Percentiles rank a stretch among this genome's conserved stretches.
phyloP scores from a whole-genome alignment of 92 coral and sea anemone genomes.

The Palythoa grandiflora region DNA sequence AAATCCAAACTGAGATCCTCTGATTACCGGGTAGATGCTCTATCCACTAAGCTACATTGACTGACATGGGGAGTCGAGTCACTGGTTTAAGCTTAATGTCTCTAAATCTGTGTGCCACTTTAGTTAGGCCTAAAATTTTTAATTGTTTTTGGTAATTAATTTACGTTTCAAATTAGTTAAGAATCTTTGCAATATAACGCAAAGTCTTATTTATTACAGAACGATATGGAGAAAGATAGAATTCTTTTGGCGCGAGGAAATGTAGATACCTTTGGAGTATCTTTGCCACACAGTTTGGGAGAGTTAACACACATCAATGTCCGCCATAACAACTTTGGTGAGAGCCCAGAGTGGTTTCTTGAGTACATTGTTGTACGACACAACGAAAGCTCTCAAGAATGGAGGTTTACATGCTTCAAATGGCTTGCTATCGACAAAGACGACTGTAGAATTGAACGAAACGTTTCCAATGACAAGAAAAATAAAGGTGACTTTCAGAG shows the following conservation, averaged over 20 bases:
- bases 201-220: background rate
- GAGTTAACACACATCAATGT: constrained; percentile 33
- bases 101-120: too few relatives aligned
- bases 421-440: constrained; percentile 73
- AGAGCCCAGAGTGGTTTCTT: constrained; percentile 69
- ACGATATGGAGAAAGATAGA: background rate
- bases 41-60: too few relatives aligned
- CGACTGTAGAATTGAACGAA: constrained; percentile 56
- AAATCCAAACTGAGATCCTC: too few relatives aligned
- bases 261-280: constrained; percentile 39
- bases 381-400: constrained; percentile 33
- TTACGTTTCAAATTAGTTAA: background rate
- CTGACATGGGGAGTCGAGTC: too few relatives aligned
- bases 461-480: constrained; percentile 47
- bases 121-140: background rate
- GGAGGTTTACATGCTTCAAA: constrained; percentile 60
- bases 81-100: too few relatives aligned
- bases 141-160: background rate
- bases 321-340: constrained; percentile 66
- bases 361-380: constrained; percentile 51
- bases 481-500: constrained; percentile 32
- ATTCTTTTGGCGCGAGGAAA: constrained; percentile 60
- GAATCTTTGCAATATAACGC: background rate
- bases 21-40: too few relatives aligned
- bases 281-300: constrained; percentile 48